A percentile compares a stretch with the other conserved stretches of the same genome.
Conservation (phyloP, 2,888 invertebrate genomes). For the Anoncus sp. region DNA sequence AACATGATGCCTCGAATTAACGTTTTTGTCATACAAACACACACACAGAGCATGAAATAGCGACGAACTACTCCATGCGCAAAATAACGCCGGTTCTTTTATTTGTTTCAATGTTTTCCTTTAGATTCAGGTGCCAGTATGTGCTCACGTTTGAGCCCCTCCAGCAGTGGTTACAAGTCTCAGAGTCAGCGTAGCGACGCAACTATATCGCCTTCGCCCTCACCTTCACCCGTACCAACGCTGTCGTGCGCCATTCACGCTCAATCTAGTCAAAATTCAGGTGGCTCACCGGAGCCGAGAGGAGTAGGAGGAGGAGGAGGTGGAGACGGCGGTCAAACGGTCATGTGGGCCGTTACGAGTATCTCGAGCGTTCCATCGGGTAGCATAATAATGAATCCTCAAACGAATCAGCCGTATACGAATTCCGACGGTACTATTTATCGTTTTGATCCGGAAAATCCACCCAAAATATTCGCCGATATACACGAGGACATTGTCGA, state of each 20-base stretch:
- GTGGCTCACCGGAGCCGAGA: slow-evolving; percentile 72
- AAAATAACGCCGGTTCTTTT: neutral
- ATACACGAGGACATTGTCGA: slow-evolving; percentile 66
- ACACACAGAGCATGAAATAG: too few relatives aligned
- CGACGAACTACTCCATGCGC: neutral
- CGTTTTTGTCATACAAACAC: neutral
- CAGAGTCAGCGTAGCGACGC: slow-evolving; percentile 87
- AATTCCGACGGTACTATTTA: slow-evolving; percentile 92
- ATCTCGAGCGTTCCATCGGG: slow-evolving; percentile 94
- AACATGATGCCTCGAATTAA: neutral
- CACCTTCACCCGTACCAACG: slow-evolving; percentile 79
- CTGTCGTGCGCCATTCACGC: slow-evolving; percentile 78
- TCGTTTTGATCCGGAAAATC: slow-evolving; percentile 90
- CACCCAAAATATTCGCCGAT: slow-evolving; percentile 83
- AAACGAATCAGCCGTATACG: slow-evolving; percentile 90
- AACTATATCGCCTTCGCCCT: slow-evolving; percentile 80
- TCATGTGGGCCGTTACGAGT: slow-evolving; percentile 95
- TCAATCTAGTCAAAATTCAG: slow-evolving; percentile 81
- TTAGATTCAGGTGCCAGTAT: slow-evolving; percentile 86
- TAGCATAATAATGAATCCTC: slow-evolving; percentile 94
- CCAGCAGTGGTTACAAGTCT: slow-evolving; percentile 91
- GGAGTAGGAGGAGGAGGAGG: too few relatives aligned
- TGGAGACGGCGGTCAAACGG: slow-evolving; percentile 82
- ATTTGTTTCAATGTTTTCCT: slow-evolving; percentile 1
- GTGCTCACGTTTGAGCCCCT: slow-evolving; percentile 89